Percentiles rank a stretch among this genome's conserved stretches.
phyloP scores from a whole-genome alignment of 2,888 invertebrate species.

The Drosophila picticornis region DNA sequence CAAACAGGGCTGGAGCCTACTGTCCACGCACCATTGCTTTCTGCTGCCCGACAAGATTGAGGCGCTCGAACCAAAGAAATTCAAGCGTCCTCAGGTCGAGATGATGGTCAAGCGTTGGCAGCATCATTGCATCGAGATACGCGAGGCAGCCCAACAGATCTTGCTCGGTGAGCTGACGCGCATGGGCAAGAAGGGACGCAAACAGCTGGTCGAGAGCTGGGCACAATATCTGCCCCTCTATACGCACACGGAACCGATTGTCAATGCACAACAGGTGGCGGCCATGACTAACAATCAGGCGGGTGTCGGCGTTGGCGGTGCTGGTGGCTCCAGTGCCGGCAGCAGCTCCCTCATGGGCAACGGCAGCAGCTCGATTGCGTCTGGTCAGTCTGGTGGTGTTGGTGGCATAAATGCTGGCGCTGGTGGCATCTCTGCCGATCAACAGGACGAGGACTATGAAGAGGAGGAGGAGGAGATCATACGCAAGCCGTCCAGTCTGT shows the following conservation, averaged over 20 bases:
- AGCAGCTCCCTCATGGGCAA: slow-evolving; percentile 47
- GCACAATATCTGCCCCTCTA: slow-evolving; percentile 96
- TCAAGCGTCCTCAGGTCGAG: slow-evolving; percentile 98
- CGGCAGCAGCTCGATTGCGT: slow-evolving; percentile 25
- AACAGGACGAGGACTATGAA: slow-evolving; percentile 89
- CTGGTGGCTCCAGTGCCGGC: slow-evolving; percentile 48
- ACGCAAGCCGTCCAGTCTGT: slow-evolving; percentile 93
- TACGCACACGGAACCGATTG: slow-evolving; percentile 92
- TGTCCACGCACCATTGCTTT: slow-evolving; percentile 98
- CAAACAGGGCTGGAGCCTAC: slow-evolving; percentile 98
- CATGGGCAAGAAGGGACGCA: slow-evolving; percentile 91
- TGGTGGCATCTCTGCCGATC: slow-evolving; percentile 47
- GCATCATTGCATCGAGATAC: slow-evolving; percentile 98
- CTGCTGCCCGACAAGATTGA: slow-evolving; percentile 96
- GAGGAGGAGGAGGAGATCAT: slow-evolving; percentile 95
- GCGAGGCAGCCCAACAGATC: slow-evolving; percentile 98
- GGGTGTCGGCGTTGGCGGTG: slow-evolving; percentile 21
- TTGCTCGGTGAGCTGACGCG: slow-evolving; percentile 96
- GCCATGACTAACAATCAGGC: slow-evolving; percentile 58
- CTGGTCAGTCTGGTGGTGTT: slow-evolving; percentile 69
- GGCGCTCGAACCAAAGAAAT: slow-evolving; percentile 87
- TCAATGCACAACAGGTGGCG: slow-evolving; percentile 86
- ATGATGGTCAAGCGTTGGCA: slow-evolving; percentile 99
- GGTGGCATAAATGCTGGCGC: slow-evolving; percentile 49
- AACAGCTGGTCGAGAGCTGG: slow-evolving; percentile 97